Conservation (phyloP, 2,888 invertebrate genomes). For the Chrysopilus asiliformis region DNA sequence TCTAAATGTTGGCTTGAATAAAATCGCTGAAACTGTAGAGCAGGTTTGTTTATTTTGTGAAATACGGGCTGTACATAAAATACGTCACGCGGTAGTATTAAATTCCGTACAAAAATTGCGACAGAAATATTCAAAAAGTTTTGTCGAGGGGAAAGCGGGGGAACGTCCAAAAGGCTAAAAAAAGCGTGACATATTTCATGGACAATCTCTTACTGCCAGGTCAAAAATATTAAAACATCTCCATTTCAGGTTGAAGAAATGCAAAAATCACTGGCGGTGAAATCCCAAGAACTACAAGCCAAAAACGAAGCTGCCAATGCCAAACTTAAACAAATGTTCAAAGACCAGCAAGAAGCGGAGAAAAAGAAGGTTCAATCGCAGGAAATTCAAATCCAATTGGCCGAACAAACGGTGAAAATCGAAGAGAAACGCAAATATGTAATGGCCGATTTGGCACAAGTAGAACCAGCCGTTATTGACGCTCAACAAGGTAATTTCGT, state of each 20-base stretch:
- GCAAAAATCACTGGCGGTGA: constrained; percentile 96
- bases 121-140: too few species aligned
- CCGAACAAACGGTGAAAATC: constrained; percentile 86
- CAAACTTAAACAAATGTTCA: constrained; percentile 98
- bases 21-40: constrained; percentile 98
- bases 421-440: constrained; percentile 88
- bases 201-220: background rate
- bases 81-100: too few species aligned
- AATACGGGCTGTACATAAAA: too few species aligned
- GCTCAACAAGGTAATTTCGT: constrained; percentile 75
- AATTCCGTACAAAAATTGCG: too few species aligned
- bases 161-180: too few species aligned
- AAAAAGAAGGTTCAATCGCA: constrained; percentile 97
- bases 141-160: too few species aligned
- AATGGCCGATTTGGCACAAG: constrained; percentile 90
- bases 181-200: too few species aligned
- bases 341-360: constrained; percentile 98
- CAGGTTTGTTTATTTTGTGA: constrained; percentile 46
- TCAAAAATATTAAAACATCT: too few species aligned
- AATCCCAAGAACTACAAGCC: constrained; percentile 85
- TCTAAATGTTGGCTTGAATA: constrained; percentile 94
- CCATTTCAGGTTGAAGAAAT: constrained; percentile 73
- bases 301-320: constrained; percentile 99
- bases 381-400: constrained; percentile 76
- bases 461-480: constrained; percentile 97